Evolutionary conservation across 2,888 invertebrate species (phyloP).

Genomic region (Harpagoxenus sublaevis): DNA sequence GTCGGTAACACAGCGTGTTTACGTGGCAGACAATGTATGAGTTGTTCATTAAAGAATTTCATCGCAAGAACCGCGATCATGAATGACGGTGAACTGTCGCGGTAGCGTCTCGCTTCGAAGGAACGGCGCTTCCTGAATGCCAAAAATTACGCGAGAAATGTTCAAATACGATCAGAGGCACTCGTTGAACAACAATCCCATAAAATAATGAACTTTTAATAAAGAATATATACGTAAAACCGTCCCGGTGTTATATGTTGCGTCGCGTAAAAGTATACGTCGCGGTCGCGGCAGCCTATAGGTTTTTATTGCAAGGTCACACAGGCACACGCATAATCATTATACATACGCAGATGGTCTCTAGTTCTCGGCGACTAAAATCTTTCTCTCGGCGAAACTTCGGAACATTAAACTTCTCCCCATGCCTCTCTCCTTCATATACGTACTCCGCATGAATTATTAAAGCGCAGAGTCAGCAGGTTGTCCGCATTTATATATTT

Average conservation of each 20-base stretch:
- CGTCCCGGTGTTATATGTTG: not conserved
- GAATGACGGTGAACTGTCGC: not conserved
- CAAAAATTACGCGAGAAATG: not conserved
- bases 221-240: not conserved
- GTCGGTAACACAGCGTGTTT: constrained; percentile 44
- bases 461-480: constrained; percentile 18
- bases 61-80: not conserved
- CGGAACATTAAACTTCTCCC: not conserved
- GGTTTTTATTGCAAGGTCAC: constrained; percentile 13
- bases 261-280: not conserved
- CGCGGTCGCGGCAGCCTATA: not conserved
- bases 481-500: constrained; percentile 20
- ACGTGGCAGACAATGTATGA: not conserved
- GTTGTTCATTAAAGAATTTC: not conserved
- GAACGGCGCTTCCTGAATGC: not conserved
- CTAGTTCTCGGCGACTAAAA: constrained; percentile 7
- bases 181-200: not conserved
- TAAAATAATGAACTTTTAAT: constrained; percentile 21
- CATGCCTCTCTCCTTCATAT: not conserved
- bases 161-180: not conserved
- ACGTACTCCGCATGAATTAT: constrained; percentile 25
- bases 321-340: no score
- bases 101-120: not conserved
- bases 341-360: no score
- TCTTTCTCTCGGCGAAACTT: constrained; percentile 23